Conservation (phyloP, 2,888 invertebrate species). For the Drosophila stalkeri region DNA sequence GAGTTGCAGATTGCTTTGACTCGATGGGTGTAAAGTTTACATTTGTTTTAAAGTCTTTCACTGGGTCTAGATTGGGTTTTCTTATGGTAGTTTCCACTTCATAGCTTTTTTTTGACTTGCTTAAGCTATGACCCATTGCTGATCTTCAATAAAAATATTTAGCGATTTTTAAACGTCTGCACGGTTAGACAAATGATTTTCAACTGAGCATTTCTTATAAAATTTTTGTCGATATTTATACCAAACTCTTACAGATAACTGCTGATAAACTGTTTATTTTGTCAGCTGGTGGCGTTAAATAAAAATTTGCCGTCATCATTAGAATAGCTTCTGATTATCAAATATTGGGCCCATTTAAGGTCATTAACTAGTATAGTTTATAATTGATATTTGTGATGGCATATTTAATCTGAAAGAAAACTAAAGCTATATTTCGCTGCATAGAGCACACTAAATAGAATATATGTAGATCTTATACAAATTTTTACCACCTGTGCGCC, state of each 20-base stretch:
- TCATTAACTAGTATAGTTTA: background rate
- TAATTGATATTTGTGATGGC: background rate
- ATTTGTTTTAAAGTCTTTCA: slow-evolving; percentile 8
- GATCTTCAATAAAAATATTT: background rate
- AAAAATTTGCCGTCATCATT: background rate
- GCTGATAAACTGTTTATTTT: slow-evolving; percentile 39
- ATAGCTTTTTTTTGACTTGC: slow-evolving; percentile 50
- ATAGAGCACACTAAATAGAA: background rate
- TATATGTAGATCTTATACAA: background rate
- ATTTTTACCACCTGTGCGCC: no score
- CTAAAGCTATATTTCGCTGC: background rate
- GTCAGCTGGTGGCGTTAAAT: slow-evolving; percentile 16
- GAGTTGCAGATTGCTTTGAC: background rate
- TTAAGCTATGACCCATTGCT: background rate
- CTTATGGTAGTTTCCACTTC: slow-evolving; percentile 36
- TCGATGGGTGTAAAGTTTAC: background rate
- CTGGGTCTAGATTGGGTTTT: background rate
- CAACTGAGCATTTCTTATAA: slow-evolving; percentile 31
- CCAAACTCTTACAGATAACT: slow-evolving; percentile 11
- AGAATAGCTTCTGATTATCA: background rate
- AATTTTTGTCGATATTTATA: slow-evolving; percentile 42
- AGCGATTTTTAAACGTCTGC: slow-evolving; percentile 1
- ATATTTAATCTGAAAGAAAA: background rate
- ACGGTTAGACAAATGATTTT: slow-evolving; percentile 11
- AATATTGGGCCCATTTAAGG: background rate